phyloP scores from a whole-genome alignment of 2,113 vertebrate species.

The Coryphaenoides rupestris region DNA sequence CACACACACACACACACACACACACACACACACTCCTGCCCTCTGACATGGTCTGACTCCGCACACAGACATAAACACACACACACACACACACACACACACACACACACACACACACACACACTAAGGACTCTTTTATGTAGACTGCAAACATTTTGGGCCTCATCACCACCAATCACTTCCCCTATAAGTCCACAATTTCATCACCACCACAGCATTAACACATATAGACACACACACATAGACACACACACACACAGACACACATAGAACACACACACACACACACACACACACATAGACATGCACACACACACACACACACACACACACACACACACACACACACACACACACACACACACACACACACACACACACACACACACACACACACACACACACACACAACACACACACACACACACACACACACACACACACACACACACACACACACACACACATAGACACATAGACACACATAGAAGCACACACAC shows the following conservation, averaged over 20 bases:
- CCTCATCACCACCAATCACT: slow-evolving; percentile 54
- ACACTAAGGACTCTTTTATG: slow-evolving; percentile 24
- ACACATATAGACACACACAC: slow-evolving; percentile 8
- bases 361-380: slow-evolving; percentile 8
- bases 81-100: neutral
- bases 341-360: slow-evolving; percentile 16
- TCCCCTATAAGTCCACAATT: slow-evolving; percentile 30
- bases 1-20: too few relatives aligned
- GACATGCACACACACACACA: slow-evolving; percentile 13
- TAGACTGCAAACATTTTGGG: slow-evolving; percentile 46
- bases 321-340: slow-evolving; percentile 8
- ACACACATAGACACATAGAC: slow-evolving; percentile 6
- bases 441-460: slow-evolving; percentile 14
- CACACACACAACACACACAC: neutral
- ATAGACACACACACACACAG: slow-evolving; percentile 16
- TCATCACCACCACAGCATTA: neutral
- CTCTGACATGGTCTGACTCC: slow-evolving; percentile 53
- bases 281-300: slow-evolving; percentile 9
- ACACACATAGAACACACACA: slow-evolving; percentile 18
- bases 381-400: slow-evolving; percentile 16
- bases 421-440: slow-evolving; percentile 15
- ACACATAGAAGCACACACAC: slow-evolving; percentile 18
- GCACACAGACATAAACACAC: slow-evolving; percentile 30
- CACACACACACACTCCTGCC: slow-evolving; percentile 6
- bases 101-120: too few relatives aligned